These are phyloP conservation scores for Alsophila aescularia DNA, from an alignment of 2,888 invertebrate genomes.

Conservation along the genomic window DNA sequence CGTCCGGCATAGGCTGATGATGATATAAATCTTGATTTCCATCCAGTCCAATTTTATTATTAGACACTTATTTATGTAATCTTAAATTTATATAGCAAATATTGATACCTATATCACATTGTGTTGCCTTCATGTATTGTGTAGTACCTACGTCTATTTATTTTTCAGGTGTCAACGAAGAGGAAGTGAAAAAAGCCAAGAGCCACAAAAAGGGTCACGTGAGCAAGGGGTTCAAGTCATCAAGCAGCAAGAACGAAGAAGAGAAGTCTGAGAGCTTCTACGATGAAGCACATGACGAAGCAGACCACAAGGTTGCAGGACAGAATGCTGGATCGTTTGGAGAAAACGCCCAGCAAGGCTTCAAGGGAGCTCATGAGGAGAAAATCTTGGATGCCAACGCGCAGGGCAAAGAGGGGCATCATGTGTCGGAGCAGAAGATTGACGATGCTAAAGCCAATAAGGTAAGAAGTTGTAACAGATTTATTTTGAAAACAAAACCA, in stretches of 20 bases:
- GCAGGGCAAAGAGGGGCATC: constrained; percentile 85
- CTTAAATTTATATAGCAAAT: too few species aligned
- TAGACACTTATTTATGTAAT: too few species aligned
- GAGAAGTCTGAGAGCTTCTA: constrained; percentile 87
- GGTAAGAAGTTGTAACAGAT: constrained; percentile 50
- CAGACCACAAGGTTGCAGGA: constrained; percentile 82
- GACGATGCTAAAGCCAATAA: constrained; percentile 85
- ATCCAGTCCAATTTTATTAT: too few species aligned
- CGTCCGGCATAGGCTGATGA: too few species aligned
- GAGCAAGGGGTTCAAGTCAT: constrained; percentile 87
- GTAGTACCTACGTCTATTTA: neutral
- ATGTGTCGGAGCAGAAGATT: constrained; percentile 80
- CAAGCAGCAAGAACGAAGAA: constrained; percentile 87
- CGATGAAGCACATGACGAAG: constrained; percentile 87
- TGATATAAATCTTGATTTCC: too few species aligned
- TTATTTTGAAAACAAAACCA: neutral
- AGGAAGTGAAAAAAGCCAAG: constrained; percentile 81
- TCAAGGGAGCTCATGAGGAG: constrained; percentile 85
- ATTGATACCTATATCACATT: too few species aligned
- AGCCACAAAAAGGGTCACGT: constrained; percentile 87
- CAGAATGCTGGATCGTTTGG: constrained; percentile 85
- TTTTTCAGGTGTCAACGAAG: constrained; percentile 78
- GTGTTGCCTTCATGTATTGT: too few species aligned
- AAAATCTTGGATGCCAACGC: constrained; percentile 83
- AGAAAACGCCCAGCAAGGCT: constrained; percentile 82